phyloP scores from a whole-genome alignment of 2,888 invertebrate species.

The Nymphalis c-album region DNA sequence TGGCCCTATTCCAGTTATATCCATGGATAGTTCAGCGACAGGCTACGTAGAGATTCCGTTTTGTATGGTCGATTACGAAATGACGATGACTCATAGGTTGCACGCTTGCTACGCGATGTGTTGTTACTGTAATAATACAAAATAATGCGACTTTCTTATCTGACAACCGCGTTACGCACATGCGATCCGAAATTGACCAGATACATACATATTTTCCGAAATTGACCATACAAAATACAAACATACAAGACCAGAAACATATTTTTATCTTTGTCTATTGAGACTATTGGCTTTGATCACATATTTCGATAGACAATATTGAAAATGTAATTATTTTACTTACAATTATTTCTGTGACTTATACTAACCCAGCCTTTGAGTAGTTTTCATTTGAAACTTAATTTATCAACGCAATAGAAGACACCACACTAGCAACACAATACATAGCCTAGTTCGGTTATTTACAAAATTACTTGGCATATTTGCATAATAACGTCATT shows the following conservation, averaged over 20 bases:
- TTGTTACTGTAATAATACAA: slow-evolving; percentile 25
- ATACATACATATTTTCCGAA: too few relatives aligned
- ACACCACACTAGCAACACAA: background rate
- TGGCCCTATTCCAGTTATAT: slow-evolving; percentile 20
- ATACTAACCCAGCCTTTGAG: too few relatives aligned
- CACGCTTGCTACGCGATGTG: slow-evolving; percentile 17
- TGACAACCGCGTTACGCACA: slow-evolving; percentile 11
- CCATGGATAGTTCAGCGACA: slow-evolving; percentile 9
- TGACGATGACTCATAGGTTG: slow-evolving; percentile 25
- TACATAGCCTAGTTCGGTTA: slow-evolving; percentile 20
- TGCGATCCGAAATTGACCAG: background rate
- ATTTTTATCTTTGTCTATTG: too few relatives aligned
- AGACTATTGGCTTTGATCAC: too few relatives aligned
- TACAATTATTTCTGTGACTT: background rate
- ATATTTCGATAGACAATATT: background rate
- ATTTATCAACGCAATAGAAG: background rate
- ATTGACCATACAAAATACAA: too few relatives aligned
- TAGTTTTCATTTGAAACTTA: background rate
- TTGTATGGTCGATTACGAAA: slow-evolving; percentile 23
- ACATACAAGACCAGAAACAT: too few relatives aligned
- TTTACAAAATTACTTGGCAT: slow-evolving; percentile 21
- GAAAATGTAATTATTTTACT: too few relatives aligned
- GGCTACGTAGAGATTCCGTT: slow-evolving; percentile 26
- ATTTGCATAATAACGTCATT: slow-evolving; percentile 38
- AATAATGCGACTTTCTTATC: slow-evolving; percentile 17